Conservation (phyloP, 2,888 invertebrate species). For the Thumatha senex region DNA sequence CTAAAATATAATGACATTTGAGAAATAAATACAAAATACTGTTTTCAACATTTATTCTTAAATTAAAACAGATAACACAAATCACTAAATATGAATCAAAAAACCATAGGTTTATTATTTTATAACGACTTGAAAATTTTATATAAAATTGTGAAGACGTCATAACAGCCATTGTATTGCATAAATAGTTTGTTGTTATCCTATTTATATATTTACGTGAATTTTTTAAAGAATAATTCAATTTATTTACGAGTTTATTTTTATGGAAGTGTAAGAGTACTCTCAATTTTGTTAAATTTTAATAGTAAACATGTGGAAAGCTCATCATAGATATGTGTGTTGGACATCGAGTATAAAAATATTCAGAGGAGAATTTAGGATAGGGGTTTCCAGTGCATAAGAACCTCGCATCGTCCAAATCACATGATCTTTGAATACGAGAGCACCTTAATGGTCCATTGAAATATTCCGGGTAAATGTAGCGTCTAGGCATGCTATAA, state of each 20-base stretch:
- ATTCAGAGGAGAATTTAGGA: background rate
- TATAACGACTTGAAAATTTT: background rate
- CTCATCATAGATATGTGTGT: conserved; percentile 31
- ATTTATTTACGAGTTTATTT: too few species aligned
- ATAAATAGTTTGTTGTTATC: too few species aligned
- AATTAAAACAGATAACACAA: background rate
- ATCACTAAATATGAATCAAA: background rate
- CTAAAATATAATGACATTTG: background rate
- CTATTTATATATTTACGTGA: too few species aligned
- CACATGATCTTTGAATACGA: too few species aligned
- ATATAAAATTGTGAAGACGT: too few species aligned
- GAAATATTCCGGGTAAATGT: background rate
- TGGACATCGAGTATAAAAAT: background rate
- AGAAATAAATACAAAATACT: background rate
- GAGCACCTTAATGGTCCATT: background rate
- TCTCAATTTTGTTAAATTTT: too few species aligned
- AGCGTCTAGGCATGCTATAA: background rate
- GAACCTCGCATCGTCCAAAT: conserved; percentile 21
- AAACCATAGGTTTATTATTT: background rate
- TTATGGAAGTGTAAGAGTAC: too few species aligned
- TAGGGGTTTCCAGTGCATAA: too few species aligned
- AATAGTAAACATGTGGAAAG: conserved; percentile 30
- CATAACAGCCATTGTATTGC: too few species aligned
- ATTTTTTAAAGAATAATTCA: too few species aligned
- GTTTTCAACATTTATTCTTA: background rate